Evolutionary conservation across 2,113 vertebrate genomes (phyloP).

Genomic region (Ptyas mucosa): DNA sequence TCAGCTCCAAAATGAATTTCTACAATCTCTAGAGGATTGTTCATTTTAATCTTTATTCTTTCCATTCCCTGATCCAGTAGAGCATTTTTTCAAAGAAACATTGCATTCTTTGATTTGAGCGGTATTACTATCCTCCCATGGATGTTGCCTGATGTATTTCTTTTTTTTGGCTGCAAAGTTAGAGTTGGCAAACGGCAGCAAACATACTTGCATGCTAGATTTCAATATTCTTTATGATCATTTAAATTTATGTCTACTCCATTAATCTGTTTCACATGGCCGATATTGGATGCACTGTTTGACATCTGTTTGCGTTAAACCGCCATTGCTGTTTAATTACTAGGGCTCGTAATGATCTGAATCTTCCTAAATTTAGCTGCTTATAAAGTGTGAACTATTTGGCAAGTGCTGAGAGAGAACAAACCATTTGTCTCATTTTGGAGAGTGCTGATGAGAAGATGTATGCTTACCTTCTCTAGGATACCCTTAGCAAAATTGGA

Average conservation of each 20-base stretch:
- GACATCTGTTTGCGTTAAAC: slow-evolving; percentile 55
- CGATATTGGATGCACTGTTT: slow-evolving; percentile 43
- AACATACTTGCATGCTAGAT: not conserved
- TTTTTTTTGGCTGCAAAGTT: slow-evolving; percentile 22
- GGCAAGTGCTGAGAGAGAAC: not conserved
- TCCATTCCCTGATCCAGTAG: slow-evolving; percentile 18
- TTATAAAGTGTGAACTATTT: slow-evolving; percentile 46
- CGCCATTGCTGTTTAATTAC: slow-evolving; percentile 36
- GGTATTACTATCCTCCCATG: not conserved
- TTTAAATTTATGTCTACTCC: slow-evolving; percentile 31
- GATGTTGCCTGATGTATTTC: not conserved
- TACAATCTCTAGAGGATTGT: slow-evolving; percentile 4
- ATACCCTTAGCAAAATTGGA: not conserved
- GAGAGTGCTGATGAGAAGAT: not conserved
- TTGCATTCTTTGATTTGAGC: not conserved
- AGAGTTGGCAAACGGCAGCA: not conserved
- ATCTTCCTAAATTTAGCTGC: slow-evolving; percentile 42
- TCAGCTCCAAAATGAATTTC: not conserved
- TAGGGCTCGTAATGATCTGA: slow-evolving; percentile 42
- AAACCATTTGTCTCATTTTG: not conserved
- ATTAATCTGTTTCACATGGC: slow-evolving; percentile 25
- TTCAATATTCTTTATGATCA: slow-evolving; percentile 33
- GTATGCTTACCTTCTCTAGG: not conserved
- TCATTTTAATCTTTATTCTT: slow-evolving; percentile 5
- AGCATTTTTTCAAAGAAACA: rapidly evolving